Evolutionary conservation across 1,140 invertebrate genomes (phyloP), one percentile per base, ranked within the genome.

Genomic region (Drosophila arizonae): DNA sequence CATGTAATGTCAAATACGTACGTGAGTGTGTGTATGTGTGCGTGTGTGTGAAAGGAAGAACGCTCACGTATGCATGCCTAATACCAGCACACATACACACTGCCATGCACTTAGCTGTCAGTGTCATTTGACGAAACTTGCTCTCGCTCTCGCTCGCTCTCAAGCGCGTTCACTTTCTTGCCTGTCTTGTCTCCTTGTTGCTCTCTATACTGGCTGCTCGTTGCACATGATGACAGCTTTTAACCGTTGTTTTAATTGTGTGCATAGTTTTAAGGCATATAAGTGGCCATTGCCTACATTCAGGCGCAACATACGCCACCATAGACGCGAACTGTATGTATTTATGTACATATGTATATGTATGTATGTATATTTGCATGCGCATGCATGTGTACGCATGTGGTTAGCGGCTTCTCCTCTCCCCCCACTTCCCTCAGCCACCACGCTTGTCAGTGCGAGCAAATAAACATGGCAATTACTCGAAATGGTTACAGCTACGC

Each of bases 401-500:
- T 39, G 30, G 13, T 28, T 50, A 21, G 51, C 51, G 43, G 39
- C 43, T 10, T 13, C 57, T 39, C 10, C 10, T 10, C 11, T 5
- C 30, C 28, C 11, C 5, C 8, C 17, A 26, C 33, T 9, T 33
- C 33, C 33, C 5, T 17, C 45, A 21, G 2, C 43, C 6, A 46
- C 15, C 4, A 26, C 10, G 28, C 41, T 4, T 72, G 61, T 58
- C 39, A 39, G 64, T 75, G 75, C 57, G 55, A 74, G 68, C 65
- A 84, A 84, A 79, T 68, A 84, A 84, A 79, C 66, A 73, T 61
- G 60, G 73, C 69, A 84, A 85, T 84, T 73, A 85, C 69, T 76
- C 67, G 69, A 66, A 79, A 76, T 67, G 72, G 58, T 28, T 66
- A 76, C 48, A 51, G 24, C 13, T 45, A 57, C 54, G 54, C 54